Evolutionary conservation across 2,797 vertebrate genomes (phyloP).

Genomic region (Capromys pilorides): DNA sequence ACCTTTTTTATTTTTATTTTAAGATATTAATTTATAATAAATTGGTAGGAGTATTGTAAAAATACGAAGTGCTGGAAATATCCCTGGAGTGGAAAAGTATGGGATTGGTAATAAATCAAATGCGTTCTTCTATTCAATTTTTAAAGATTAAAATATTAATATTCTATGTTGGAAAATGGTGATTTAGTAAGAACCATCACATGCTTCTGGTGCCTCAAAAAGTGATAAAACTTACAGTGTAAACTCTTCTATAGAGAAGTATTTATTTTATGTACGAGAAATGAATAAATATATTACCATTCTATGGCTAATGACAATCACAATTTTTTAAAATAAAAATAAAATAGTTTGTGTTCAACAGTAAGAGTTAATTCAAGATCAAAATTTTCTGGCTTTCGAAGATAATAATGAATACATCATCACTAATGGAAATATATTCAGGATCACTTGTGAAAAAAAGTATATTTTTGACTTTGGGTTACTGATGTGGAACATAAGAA

Average conservation of each 20-base stretch:
- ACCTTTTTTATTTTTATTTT: constrained; percentile 27
- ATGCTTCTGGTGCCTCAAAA: not conserved
- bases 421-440: constrained; percentile 11
- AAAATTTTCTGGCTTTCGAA: not conserved
- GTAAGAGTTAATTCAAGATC: not conserved
- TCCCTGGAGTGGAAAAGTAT: constrained; percentile 14
- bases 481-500: not conserved
- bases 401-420: not conserved
- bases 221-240: not conserved
- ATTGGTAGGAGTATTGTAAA: constrained; percentile 9
- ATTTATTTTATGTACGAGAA: not conserved
- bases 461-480: not conserved
- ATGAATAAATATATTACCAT: not conserved
- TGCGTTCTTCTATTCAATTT: constrained; percentile 21
- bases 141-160: constrained; percentile 66
- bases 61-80: not conserved
- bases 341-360: not conserved
- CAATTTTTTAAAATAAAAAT: not conserved
- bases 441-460: not conserved
- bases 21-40: constrained; percentile 59
- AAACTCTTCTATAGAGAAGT: not conserved
- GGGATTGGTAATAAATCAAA: constrained; percentile 55
- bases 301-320: not conserved
- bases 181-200: not conserved
- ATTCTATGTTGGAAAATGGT: constrained; percentile 42